Evolutionary conservation across 53 echinoderm and acorn worm genomes (phyloP).

Genomic region (Stichopus horrens): DNA sequence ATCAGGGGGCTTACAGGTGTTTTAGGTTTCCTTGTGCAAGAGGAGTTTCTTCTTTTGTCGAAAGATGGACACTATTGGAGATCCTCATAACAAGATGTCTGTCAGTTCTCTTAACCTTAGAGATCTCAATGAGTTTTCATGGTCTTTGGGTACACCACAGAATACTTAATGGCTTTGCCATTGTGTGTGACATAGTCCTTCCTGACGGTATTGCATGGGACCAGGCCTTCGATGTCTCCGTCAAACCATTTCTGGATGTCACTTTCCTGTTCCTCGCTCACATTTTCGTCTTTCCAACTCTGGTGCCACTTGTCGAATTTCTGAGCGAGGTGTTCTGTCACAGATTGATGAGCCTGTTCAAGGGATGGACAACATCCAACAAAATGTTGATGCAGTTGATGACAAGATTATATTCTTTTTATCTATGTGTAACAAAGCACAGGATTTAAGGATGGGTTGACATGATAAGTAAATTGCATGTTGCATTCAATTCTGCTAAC

Average conservation of each 20-base stretch:
- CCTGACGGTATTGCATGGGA: constrained; percentile 73
- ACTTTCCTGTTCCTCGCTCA: constrained; percentile 67
- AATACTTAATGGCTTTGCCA: constrained; percentile 75
- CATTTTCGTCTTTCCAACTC: constrained; percentile 69
- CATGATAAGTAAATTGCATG: no score
- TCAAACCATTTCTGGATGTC: constrained; percentile 87
- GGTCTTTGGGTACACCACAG: constrained; percentile 63
- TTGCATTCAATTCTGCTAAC: no score
- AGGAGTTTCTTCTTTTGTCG: constrained; percentile 6
- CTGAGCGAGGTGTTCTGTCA: constrained; percentile 70
- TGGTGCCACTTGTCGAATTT: constrained; percentile 83
- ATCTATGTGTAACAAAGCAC: no score
- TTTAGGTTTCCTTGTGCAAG: not conserved
- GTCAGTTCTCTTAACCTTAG: not conserved
- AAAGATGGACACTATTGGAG: not conserved
- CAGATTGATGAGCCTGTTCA: constrained; percentile 79
- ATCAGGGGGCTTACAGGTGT: not conserved
- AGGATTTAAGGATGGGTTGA: no score
- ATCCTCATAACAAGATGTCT: not conserved
- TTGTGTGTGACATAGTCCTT: constrained; percentile 66
- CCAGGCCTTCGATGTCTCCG: constrained; percentile 76
- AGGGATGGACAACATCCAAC: not conserved
- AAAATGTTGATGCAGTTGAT: no score
- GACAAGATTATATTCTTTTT: no score
- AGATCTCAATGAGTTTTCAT: not conserved